Evolutionary conservation across 2,888 invertebrate genomes (phyloP), one percentile per base, ranked within the genome.

Genomic region (Dioctria rufipes): DNA sequence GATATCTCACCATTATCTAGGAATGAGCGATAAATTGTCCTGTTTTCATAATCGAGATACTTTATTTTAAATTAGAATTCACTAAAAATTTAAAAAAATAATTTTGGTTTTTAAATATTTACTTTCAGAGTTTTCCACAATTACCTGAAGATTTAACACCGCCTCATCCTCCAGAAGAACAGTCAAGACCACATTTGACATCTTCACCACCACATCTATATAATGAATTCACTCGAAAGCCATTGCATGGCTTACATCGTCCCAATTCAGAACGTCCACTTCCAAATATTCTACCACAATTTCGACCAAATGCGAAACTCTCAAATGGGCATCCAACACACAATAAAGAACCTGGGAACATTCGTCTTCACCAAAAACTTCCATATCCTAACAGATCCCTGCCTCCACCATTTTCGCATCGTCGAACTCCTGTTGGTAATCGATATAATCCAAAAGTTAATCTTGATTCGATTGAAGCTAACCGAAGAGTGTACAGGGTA

Each of bases 271-370:
- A 86, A 79, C 85, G 84, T 1, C 85, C 88, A 80, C 85, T 93
- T 63, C 94, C 94, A 1, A 94, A 94, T 84, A 94, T 94, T 84
- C 86, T 94, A 40, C 94, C 94, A 0, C 94, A 94, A 85, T 94
- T 94, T 84, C 90, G 94, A 49, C 94, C 94, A 0, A 93, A 93
- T 84, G 92, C 92, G 2, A 92, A 92, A 84, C 87, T 91, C 3
- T 90, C 90, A 0, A 89, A 89, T 81, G 91, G 91, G 0, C 87
- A 88, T 80, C 84, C 86, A 0, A 84, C 85, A 25, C 85, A 85
- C 81, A 87, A 87, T 81, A 87, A 88, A 83, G 88, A 88, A 69
- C 85, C 88, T 0, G 89, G 88, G 0, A 89, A 88, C 80, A 86
- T 88, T n/a, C 86, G 87, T 3, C 83, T 88, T 3, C 86, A 85